Percentiles rank a stretch among this genome's conserved stretches.
Evolutionary conservation across 1,140 invertebrate species (phyloP).

Genomic region (Lasioglossum albipes): DNA sequence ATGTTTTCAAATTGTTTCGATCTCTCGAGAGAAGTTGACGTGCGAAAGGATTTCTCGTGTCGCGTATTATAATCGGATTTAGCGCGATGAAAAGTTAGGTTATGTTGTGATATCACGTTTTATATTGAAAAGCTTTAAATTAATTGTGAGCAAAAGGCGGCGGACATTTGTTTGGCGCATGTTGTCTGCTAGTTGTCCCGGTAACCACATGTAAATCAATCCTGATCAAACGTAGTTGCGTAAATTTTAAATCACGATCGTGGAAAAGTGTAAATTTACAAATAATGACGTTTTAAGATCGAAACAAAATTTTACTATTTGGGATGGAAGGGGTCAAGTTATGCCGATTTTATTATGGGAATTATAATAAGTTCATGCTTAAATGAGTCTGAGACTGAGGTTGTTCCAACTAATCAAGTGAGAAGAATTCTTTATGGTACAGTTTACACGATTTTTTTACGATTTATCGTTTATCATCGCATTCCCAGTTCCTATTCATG

Average conservation of each 20-base stretch:
- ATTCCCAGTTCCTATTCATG: too few species aligned
- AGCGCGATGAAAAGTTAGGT: conserved; percentile 57
- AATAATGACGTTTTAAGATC: conserved; percentile 10
- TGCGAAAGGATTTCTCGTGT: too few species aligned
- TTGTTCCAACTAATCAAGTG: conserved; percentile 76
- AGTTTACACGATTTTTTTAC: not conserved
- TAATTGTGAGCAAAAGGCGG: conserved; percentile 38
- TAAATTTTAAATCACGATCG: conserved; percentile 49
- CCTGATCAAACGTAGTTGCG: conserved; percentile 31
- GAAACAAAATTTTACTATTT: conserved; percentile 6
- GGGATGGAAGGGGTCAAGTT: conserved; percentile 61
- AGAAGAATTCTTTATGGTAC: conserved; percentile 80
- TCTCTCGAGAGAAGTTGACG: not conserved
- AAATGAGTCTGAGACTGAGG: conserved; percentile 83
- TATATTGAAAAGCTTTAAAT: conserved; percentile 22
- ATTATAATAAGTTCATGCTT: conserved; percentile 88
- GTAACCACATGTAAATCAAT: conserved; percentile 78
- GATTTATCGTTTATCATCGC: not conserved
- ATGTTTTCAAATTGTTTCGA: not conserved
- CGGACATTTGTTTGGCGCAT: conserved; percentile 73
- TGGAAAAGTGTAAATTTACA: conserved; percentile 19
- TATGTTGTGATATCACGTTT: conserved; percentile 55
- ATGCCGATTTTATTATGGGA: conserved; percentile 82
- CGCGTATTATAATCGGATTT: conserved; percentile 46
- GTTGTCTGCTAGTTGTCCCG: conserved; percentile 78